These are phyloP conservation scores for Hypsopygia costalis DNA, from an alignment of 2,888 invertebrate genomes.

Conservation along the genomic window DNA sequence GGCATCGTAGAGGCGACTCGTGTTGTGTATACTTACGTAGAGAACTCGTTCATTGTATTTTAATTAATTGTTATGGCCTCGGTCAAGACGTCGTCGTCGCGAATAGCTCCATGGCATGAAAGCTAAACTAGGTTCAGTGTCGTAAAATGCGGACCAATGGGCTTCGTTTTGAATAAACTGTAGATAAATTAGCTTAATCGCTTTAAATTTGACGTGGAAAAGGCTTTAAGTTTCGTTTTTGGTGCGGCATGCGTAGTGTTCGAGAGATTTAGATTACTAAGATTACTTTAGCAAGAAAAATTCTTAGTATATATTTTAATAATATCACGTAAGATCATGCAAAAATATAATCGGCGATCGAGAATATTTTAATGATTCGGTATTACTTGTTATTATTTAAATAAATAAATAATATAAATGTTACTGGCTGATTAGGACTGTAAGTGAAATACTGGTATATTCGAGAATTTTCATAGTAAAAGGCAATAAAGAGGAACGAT, in stretches of 20 bases:
- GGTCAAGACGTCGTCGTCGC: constrained; percentile 48
- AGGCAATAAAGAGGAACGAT: too few relatives aligned
- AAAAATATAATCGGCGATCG: too few relatives aligned
- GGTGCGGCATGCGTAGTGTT: constrained; percentile 2
- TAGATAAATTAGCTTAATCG: constrained; percentile 49
- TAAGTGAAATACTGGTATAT: too few relatives aligned
- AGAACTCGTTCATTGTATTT: constrained; percentile 56
- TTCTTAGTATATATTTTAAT: too few relatives aligned
- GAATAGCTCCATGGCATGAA: constrained; percentile 59
- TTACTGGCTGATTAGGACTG: too few relatives aligned
- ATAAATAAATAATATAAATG: too few relatives aligned
- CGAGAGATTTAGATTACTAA: too few relatives aligned
- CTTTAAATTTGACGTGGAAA: constrained; percentile 34
- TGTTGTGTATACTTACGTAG: constrained; percentile 20
- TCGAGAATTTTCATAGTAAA: too few relatives aligned
- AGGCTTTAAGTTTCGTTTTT: constrained; percentile 2
- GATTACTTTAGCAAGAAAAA: too few relatives aligned
- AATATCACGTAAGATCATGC: too few relatives aligned
- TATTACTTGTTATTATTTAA: too few relatives aligned
- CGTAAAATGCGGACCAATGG: constrained; percentile 41
- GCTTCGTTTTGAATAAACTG: constrained; percentile 38
- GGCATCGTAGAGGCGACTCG: constrained; percentile 31
- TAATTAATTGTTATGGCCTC: constrained; percentile 70
- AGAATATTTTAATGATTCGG: too few relatives aligned
- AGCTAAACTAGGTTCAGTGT: constrained; percentile 26